Evolutionary conservation across 2,113 vertebrate species (phyloP), one percentile per base, ranked within the genome.

Genomic region (Prietella phreatophila): DNA sequence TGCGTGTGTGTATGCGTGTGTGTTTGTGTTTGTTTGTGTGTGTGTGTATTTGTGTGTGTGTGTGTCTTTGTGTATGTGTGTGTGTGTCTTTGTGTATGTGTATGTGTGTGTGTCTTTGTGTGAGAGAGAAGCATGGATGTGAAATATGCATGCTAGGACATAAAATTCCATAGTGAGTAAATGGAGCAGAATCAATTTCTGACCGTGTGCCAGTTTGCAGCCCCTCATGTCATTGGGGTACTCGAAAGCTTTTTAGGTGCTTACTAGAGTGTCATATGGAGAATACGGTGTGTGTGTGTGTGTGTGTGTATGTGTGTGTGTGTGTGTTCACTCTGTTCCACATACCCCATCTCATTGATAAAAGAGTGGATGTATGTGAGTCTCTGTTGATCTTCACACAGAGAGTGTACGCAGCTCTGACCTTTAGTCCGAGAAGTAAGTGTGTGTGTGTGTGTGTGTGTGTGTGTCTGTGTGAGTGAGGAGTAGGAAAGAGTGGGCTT

Each of bases 401-500:
- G 75, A 88, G 79, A 85, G 86, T 55, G 85, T 89, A 84, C 78
- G 65, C 85, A 81, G 25, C 60, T 67, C 33, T 88, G 84, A 90
- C 81, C 84, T 88, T 86, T 88, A 83, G 50, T 60, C 67, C 80
- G 20, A 14, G 25, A 25, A 11, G 79, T 83, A 83, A 47, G 79
- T 42, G 39, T 42, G 39, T 42, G 7, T 7, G 60, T 61, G 60
- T 25, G 86, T 58, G 80, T 39, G 33, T 83, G 86, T 85, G 65
- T 86, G 84, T 81, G 47, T 81, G 69, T 88, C 85, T 81, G 81
- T 85, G 65, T 73, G 85, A 87, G 82, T 65, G 83, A 56, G 67
- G 63, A 76, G 83, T 90, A 94, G 95, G 94, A 95, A 95, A 91
- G 84, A 79, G 90, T 93, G 93, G 93, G 94, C 91, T 90, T 91